phyloP scores from a whole-genome alignment of 2,113 vertebrate genomes.

The Nyctibius bracteatus region DNA sequence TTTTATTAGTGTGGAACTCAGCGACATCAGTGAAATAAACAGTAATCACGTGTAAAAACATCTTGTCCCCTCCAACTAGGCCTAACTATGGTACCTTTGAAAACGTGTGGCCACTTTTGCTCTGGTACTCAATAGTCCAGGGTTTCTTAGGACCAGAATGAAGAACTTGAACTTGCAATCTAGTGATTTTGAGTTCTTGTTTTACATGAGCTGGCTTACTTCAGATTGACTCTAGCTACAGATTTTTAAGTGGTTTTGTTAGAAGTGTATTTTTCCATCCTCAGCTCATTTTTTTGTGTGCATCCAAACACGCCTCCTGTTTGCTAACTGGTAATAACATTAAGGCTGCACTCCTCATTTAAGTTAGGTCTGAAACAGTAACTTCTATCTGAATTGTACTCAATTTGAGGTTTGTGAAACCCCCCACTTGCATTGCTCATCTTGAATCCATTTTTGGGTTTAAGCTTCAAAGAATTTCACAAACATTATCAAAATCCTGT shows the following conservation, averaged over 20 bases:
- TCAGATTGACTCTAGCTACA: neutral
- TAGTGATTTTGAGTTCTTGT: neutral
- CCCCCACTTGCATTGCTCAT: neutral
- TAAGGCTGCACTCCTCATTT: neutral
- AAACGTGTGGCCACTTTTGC: rapidly evolving
- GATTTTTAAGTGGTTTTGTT: neutral
- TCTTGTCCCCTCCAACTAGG: neutral
- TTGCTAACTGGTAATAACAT: neutral
- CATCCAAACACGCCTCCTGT: neutral
- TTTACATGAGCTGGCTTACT: neutral
- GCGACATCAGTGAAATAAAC: neutral
- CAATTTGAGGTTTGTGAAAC: neutral
- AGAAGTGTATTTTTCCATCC: neutral
- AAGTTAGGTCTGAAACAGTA: neutral
- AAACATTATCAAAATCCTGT: neutral
- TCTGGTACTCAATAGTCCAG: neutral
- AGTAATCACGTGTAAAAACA: neutral
- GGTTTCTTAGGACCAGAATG: neutral
- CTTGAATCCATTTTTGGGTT: neutral
- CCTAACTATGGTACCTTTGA: neutral
- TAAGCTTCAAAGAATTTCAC: neutral
- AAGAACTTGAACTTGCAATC: neutral
- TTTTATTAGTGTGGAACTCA: neutral
- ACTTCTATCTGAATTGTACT: neutral
- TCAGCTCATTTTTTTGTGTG: neutral